phyloP scores from a whole-genome alignment of 2,888 invertebrate species.

The Drosophila formosana region DNA sequence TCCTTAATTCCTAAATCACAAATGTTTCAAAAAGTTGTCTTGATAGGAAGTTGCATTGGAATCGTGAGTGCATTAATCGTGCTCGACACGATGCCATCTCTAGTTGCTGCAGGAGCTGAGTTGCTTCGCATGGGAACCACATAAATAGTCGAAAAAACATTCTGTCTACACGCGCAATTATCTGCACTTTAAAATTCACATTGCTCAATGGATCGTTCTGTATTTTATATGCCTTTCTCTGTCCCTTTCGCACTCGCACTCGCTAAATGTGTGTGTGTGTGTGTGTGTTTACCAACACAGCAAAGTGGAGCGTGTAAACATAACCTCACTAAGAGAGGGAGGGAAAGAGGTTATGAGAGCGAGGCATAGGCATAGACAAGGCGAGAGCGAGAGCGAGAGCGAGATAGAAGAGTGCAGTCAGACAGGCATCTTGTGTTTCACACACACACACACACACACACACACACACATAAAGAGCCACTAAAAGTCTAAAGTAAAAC shows the following conservation, averaged over 20 bases:
- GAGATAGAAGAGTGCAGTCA: background rate
- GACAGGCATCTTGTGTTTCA: conserved; percentile 13
- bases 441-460: conserved; percentile 12
- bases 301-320: conserved; percentile 58
- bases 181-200: conserved; percentile 71
- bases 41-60: background rate
- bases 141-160: conserved; percentile 69
- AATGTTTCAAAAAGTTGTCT: background rate
- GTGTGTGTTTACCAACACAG: conserved; percentile 39
- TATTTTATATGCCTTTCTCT: conserved; percentile 30
- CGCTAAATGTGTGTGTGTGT: conserved; percentile 17
- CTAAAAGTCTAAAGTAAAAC: conserved; percentile 78
- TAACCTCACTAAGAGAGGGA: conserved; percentile 41
- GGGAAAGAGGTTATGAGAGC: background rate
- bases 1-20: background rate
- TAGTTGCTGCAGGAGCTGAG: background rate
- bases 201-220: conserved; percentile 54
- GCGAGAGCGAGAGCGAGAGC: background rate
- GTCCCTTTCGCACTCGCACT: background rate
- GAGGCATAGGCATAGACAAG: background rate
- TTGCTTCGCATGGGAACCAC: conserved; percentile 35
- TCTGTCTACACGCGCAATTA: conserved; percentile 77
- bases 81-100: conserved; percentile 6
- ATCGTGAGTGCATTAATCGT: background rate
- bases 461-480: conserved; percentile 44